Percentiles rank a stretch among this genome's conserved stretches.
Evolutionary conservation across 1,140 invertebrate species (phyloP).

Genomic region (Diuraphis noxia): DNA sequence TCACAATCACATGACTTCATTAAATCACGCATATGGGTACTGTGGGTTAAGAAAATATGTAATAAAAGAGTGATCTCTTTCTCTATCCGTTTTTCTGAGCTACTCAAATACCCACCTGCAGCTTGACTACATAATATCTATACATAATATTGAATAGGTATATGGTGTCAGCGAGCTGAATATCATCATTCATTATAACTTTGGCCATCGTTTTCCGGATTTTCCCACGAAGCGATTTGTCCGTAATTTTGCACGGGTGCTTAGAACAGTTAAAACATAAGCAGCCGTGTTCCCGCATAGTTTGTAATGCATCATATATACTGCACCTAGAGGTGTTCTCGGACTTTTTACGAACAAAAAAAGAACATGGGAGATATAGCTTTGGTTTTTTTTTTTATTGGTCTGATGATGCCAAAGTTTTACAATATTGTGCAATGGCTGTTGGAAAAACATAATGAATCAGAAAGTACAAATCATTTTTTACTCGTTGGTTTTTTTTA

Average conservation of each 20-base stretch:
- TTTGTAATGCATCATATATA: background rate
- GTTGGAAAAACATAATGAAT: background rate
- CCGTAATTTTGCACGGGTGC: background rate
- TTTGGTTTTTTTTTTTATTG: background rate
- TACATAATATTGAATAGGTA: background rate
- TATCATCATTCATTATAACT: background rate
- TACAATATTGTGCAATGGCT: background rate
- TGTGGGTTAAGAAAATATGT: background rate
- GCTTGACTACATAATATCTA: background rate
- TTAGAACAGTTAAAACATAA: background rate
- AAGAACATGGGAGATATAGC: background rate
- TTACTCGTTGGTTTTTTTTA: background rate
- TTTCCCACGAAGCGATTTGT: background rate
- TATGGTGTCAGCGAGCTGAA: no score
- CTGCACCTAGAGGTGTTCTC: background rate
- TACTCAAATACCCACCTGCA: background rate
- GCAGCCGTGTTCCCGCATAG: background rate
- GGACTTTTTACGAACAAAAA: background rate
- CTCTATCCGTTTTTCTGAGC: background rate
- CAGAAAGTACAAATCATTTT: background rate
- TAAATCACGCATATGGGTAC: background rate
- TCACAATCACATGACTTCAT: background rate
- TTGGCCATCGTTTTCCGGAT: background rate
- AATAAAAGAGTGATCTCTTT: background rate
- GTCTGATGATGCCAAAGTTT: background rate